These are phyloP conservation scores for Tachystola acroxantha DNA, from an alignment of 2,888 invertebrate genomes.

Conservation along the genomic window DNA sequence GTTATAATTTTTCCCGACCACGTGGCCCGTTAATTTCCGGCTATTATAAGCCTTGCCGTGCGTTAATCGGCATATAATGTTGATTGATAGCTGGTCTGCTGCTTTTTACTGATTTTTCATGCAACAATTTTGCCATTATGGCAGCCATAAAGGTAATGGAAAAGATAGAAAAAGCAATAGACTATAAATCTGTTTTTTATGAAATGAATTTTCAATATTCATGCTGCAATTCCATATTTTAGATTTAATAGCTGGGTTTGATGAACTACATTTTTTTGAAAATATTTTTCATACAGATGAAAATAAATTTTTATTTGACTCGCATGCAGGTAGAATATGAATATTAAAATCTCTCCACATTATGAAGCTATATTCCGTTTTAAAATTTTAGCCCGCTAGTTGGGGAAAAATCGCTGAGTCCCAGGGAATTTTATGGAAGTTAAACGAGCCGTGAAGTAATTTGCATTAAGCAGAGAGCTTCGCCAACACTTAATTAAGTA, in stretches of 20 bases:
- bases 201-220: too few relatives aligned
- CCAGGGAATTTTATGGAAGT: conserved; percentile 73
- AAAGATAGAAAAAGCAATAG: conserved; percentile 36
- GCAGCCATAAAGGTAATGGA: conserved; percentile 47
- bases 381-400: conserved; percentile 56
- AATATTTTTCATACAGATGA: too few relatives aligned
- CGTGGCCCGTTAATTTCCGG: conserved; percentile 51
- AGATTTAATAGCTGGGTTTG: too few relatives aligned
- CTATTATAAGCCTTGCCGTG: conserved; percentile 36
- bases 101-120: conserved; percentile 57
- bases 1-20: conserved; percentile 36
- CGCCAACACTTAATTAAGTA: conserved; percentile 75
- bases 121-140: conserved; percentile 40
- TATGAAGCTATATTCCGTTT: not conserved
- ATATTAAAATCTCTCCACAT: conserved; percentile 2
- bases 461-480: conserved; percentile 72
- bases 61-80: conserved; percentile 59
- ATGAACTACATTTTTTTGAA: too few relatives aligned
- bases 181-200: conserved; percentile 30
- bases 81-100: conserved; percentile 54
- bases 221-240: too few relatives aligned
- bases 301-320: too few relatives aligned
- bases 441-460: conserved; percentile 74
- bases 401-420: conserved; percentile 67
- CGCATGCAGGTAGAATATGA: conserved; percentile 4